Evolutionary conservation across 37 sponge, comb jelly and placozoan genomes (phyloP).

Genomic region (Petrosia ficiformis): DNA sequence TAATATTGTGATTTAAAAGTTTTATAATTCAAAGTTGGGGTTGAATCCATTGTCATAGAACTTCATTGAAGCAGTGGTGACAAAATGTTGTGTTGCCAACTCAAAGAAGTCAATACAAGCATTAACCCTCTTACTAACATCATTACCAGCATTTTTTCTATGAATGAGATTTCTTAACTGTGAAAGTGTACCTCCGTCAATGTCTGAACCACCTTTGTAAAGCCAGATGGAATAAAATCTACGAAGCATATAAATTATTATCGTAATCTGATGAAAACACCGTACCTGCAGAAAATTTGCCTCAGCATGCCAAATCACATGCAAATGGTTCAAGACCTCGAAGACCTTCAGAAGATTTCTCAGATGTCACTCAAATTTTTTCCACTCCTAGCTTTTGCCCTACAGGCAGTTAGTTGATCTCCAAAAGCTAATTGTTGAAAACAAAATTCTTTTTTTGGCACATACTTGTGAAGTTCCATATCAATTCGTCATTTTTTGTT

Average conservation of each 20-base stretch:
- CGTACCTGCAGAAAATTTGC: conserved; percentile 10
- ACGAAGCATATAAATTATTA: background rate
- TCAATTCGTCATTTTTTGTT: conserved; percentile 11
- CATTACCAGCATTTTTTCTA: conserved; percentile 13
- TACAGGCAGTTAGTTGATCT: conserved; percentile 19
- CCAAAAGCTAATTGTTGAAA: too few species aligned
- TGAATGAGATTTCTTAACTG: conserved; percentile 43
- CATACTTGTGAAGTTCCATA: too few species aligned
- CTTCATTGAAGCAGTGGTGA: conserved; percentile 32
- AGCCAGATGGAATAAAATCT: background rate
- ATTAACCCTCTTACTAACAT: conserved; percentile 18
- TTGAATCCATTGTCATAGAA: conserved; percentile 26
- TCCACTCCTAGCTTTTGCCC: background rate
- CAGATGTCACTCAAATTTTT: background rate
- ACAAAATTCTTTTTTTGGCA: too few species aligned
- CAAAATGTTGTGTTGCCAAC: conserved; percentile 5
- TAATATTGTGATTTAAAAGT: background rate
- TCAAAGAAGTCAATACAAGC: conserved; percentile 29
- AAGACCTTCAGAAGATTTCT: background rate
- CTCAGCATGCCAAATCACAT: conserved; percentile 20
- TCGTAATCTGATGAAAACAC: background rate
- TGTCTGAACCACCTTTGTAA: conserved; percentile 20
- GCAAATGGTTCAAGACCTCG: conserved; percentile 9
- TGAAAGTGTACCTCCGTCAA: conserved; percentile 20
- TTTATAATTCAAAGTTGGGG: too few species aligned